phyloP scores from a whole-genome alignment of 1,140 invertebrate genomes.

The Phymastichus coffea region DNA sequence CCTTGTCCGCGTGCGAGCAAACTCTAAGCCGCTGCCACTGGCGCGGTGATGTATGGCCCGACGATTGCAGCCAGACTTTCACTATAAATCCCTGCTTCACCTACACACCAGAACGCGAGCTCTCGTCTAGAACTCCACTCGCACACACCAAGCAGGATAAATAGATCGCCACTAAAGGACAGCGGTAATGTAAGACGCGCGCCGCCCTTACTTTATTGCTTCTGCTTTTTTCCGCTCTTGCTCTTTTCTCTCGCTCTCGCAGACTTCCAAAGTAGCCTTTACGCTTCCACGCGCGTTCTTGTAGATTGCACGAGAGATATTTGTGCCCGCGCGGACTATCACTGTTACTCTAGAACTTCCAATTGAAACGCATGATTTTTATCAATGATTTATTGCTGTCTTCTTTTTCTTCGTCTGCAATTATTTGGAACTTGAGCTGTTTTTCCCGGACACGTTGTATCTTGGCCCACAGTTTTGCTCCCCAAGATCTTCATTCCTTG shows the following conservation, averaged over 20 bases:
- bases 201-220: conserved; percentile 12
- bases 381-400: too few species aligned
- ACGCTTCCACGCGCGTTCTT: neutral
- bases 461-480: too few species aligned
- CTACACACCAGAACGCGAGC: conserved; percentile 2
- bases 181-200: conserved; percentile 17
- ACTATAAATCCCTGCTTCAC: conserved; percentile 41
- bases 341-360: too few species aligned
- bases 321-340: too few species aligned
- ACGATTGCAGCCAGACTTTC: conserved; percentile 42
- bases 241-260: neutral
- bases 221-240: neutral
- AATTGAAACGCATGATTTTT: too few species aligned
- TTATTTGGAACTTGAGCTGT: too few species aligned
- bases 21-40: neutral
- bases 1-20: conserved; percentile 27
- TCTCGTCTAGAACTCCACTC: too few species aligned
- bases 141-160: conserved; percentile 21
- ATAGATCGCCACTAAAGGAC: conserved; percentile 24
- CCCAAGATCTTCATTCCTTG: too few species aligned
- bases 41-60: conserved; percentile 35
- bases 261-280: neutral
- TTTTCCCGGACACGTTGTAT: too few species aligned
- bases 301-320: too few species aligned
- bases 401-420: too few species aligned